Conservation (phyloP, 2,113 vertebrate genomes). For the Pteronura brasiliensis region DNA sequence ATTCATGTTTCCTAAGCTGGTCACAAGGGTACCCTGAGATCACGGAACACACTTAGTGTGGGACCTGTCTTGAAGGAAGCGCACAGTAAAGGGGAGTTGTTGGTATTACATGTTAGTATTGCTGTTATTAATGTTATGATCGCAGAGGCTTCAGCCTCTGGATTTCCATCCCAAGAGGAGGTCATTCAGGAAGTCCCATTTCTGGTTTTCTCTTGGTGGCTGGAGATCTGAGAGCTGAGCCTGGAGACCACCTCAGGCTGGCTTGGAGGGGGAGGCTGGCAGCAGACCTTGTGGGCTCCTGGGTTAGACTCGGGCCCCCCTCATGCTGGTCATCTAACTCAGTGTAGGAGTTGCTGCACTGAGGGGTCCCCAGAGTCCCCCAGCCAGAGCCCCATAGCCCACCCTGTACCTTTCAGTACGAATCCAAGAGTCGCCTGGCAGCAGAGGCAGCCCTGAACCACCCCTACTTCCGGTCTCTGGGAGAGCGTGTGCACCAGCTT, state of each 20-base stretch:
- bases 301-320: not conserved
- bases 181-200: not conserved
- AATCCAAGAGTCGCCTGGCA: conserved; percentile 88
- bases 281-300: not conserved
- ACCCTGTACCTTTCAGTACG: conserved; percentile 85
- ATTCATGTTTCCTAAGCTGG: not conserved
- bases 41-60: too few species aligned
- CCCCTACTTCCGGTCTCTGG: conserved; percentile 91
- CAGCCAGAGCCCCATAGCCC: not conserved
- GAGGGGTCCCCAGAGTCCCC: not conserved
- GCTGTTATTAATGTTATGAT: rapidly evolving
- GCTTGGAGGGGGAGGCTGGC: not conserved
- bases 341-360: not conserved
- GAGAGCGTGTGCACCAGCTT: conserved; percentile 90
- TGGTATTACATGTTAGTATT: not conserved
- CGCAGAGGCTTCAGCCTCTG: not conserved
- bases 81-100: rapidly evolving
- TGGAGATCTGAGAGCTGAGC: not conserved
- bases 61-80: not conserved
- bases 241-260: not conserved
- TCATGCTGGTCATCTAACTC: not conserved
- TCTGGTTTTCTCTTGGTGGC: not conserved
- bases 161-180: not conserved
- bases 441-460: conserved; percentile 90
- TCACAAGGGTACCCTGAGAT: not conserved